These are phyloP conservation scores for Mayetiola destructor DNA, from an alignment of 2,888 invertebrate species.

Conservation along the genomic window DNA sequence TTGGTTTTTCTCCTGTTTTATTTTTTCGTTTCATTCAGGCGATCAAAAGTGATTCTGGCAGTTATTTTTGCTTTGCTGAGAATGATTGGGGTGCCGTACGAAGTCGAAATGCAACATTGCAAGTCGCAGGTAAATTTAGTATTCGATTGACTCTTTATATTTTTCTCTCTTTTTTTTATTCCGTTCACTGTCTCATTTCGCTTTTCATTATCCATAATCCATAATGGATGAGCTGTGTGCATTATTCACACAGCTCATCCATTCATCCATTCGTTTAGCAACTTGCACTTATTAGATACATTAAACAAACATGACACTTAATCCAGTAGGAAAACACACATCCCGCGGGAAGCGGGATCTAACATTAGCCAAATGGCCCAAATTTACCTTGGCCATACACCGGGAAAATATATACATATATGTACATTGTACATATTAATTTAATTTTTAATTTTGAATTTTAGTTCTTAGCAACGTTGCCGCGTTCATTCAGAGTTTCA, in stretches of 20 bases:
- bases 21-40: slow-evolving; percentile 31
- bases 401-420: no score
- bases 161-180: background rate
- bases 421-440: background rate
- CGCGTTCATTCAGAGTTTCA: background rate
- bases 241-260: background rate
- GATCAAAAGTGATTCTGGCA: slow-evolving; percentile 68
- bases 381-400: no score
- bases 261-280: background rate
- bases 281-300: background rate
- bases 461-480: background rate
- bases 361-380: slow-evolving; percentile 6
- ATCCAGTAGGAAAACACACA: background rate
- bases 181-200: background rate
- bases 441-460: slow-evolving; percentile 10
- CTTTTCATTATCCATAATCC: no score
- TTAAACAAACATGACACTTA: background rate
- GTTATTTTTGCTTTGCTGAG: slow-evolving; percentile 78
- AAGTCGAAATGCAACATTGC: slow-evolving; percentile 71
- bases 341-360: background rate
- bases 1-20: background rate
- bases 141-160: slow-evolving; percentile 9
- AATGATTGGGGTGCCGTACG: slow-evolving; percentile 68
- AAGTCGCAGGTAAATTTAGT: slow-evolving; percentile 61
- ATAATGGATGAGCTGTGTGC: background rate